Percentiles rank a stretch among this genome's conserved stretches.
These are phyloP conservation scores for Rattus rattus DNA, from an alignment of 2,113 vertebrate species.

Conservation along the genomic window DNA sequence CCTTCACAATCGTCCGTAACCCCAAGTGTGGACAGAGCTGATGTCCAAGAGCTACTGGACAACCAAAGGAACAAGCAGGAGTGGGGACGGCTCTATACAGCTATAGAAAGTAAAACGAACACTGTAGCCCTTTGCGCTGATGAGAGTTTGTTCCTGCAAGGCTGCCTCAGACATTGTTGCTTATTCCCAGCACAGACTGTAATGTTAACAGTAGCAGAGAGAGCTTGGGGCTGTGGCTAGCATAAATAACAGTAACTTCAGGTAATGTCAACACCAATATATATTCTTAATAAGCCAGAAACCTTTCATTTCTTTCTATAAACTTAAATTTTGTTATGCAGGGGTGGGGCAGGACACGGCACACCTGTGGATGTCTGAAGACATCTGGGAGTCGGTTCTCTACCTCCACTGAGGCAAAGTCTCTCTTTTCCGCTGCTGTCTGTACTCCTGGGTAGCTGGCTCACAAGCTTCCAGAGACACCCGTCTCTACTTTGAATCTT, in stretches of 20 bases:
- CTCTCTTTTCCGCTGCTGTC: background rate
- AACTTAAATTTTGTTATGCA: background rate
- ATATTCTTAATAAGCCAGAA: background rate
- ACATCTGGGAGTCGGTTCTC: background rate
- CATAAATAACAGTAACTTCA: background rate
- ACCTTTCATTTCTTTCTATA: background rate
- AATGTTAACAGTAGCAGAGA: background rate
- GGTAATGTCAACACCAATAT: fast-evolving
- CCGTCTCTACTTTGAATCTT: background rate
- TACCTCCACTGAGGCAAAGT: background rate
- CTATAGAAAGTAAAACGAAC: background rate
- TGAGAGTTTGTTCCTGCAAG: background rate
- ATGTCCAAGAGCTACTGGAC: background rate
- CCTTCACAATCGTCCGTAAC: background rate
- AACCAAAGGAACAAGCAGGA: background rate
- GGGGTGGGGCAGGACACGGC: background rate
- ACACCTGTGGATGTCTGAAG: background rate
- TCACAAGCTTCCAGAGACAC: background rate
- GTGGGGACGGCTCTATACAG: background rate
- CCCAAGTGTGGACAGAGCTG: background rate
- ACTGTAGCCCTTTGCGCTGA: background rate
- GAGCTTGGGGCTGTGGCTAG: background rate
- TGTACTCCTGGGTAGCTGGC: background rate
- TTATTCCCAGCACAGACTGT: background rate
- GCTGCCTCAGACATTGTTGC: background rate